phyloP scores from a whole-genome alignment of 2,113 vertebrate species.

The Cyphomyrus plagiostoma region DNA sequence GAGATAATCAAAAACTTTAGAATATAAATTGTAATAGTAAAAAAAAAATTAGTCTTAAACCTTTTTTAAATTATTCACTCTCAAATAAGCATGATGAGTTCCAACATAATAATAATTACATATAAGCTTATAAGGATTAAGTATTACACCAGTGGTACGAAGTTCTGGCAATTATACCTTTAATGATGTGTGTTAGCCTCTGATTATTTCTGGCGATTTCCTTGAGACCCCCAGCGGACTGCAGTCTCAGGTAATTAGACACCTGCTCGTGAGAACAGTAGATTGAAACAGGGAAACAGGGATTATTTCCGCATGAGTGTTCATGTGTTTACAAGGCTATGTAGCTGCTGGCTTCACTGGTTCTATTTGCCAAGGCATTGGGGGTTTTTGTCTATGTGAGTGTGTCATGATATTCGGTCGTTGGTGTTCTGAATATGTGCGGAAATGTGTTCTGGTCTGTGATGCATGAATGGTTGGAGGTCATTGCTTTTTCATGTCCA shows the following conservation, averaged over 20 bases:
- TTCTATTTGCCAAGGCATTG: neutral
- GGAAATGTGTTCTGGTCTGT: neutral
- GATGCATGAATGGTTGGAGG: neutral
- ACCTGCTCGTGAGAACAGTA: slow-evolving; percentile 13
- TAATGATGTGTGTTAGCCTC: slow-evolving; percentile 4
- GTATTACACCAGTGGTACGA: neutral
- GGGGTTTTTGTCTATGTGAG: neutral
- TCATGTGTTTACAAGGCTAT: neutral
- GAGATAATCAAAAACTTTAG: neutral
- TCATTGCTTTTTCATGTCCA: neutral
- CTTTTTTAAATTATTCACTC: neutral
- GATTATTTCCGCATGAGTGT: neutral
- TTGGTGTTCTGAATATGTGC: neutral
- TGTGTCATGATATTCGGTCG: neutral
- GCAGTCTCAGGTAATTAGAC: slow-evolving; percentile 15
- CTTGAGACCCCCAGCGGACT: slow-evolving; percentile 1
- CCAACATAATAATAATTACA: slow-evolving; percentile 3
- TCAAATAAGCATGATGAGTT: neutral
- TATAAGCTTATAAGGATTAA: neutral
- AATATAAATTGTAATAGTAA: neutral
- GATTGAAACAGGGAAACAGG: neutral
- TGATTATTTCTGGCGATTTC: slow-evolving; percentile 7
- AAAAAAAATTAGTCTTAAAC: neutral
- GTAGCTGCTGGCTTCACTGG: neutral
- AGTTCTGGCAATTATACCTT: neutral